phyloP scores from a whole-genome alignment of 2,888 invertebrate species.

The Stegophylla sp. region DNA sequence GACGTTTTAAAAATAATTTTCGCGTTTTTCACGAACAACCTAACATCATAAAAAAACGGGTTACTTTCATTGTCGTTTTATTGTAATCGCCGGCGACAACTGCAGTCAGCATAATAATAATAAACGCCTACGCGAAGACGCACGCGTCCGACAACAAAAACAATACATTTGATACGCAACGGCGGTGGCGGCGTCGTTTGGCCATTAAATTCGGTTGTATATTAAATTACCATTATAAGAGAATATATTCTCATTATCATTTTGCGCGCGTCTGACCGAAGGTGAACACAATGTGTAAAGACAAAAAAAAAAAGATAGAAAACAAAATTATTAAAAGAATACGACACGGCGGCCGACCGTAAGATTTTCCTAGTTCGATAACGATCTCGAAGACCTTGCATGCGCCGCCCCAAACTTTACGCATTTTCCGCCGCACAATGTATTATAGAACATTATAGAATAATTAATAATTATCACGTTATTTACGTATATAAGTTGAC shows the following conservation, averaged over 20 bases:
- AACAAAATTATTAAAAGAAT: neutral
- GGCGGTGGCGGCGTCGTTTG: too few relatives aligned
- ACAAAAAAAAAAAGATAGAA: too few relatives aligned
- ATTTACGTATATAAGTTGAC: neutral
- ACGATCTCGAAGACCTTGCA: constrained; percentile 37
- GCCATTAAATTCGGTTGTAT: neutral
- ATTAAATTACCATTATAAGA: neutral
- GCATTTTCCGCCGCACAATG: neutral
- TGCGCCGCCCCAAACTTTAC: constrained; percentile 1
- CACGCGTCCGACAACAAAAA: neutral
- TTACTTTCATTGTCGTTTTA: too few relatives aligned
- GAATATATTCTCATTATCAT: neutral
- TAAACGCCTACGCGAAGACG: too few relatives aligned
- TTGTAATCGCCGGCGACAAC: too few relatives aligned
- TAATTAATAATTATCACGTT: constrained; percentile 5
- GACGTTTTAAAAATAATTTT: too few relatives aligned
- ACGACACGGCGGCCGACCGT: neutral
- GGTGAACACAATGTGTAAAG: too few relatives aligned
- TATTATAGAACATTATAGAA: too few relatives aligned
- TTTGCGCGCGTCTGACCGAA: neutral
- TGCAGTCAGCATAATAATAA: too few relatives aligned
- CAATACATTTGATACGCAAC: neutral
- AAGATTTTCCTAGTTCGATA: constrained; percentile 31
- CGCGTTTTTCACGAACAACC: too few relatives aligned
- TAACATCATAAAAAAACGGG: too few relatives aligned